Conservation (phyloP, 2,888 invertebrate genomes). For the Merodon equestris region DNA sequence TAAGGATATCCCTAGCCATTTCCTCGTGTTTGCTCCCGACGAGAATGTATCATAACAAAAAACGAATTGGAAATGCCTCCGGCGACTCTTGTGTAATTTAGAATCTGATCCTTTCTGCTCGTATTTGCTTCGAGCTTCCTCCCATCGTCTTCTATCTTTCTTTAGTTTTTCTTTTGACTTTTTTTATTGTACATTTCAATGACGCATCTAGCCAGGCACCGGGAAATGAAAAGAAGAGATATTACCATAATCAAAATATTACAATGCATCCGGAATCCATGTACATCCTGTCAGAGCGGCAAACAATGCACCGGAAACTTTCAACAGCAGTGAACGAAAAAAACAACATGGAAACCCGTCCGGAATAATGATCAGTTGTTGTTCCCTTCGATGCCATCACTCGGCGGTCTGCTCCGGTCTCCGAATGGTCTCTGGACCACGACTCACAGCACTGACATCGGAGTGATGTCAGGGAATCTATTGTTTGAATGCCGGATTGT, state of each 20-base stretch:
- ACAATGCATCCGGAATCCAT: slow-evolving; percentile 57
- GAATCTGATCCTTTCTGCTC: slow-evolving; percentile 37
- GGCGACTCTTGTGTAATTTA: slow-evolving; percentile 34
- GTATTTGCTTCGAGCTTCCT: slow-evolving; percentile 1
- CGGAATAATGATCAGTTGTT: slow-evolving; percentile 58
- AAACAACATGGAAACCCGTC: slow-evolving; percentile 34
- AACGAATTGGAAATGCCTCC: slow-evolving; percentile 31
- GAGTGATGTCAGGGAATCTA: slow-evolving; percentile 24
- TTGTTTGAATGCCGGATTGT: too few relatives aligned
- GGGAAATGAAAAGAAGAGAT: slow-evolving; percentile 7
- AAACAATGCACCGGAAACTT: slow-evolving; percentile 58
- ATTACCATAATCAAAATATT: slow-evolving; percentile 62
- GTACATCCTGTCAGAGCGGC: slow-evolving; percentile 43
- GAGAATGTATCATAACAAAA: background rate
- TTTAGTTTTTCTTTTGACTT: slow-evolving; percentile 36
- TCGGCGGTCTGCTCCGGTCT: slow-evolving; percentile 4
- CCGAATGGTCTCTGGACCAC: slow-evolving; percentile 1
- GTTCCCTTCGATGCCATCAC: background rate
- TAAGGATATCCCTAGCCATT: too few relatives aligned
- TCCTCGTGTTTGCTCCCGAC: too few relatives aligned
- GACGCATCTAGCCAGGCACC: slow-evolving; percentile 7
- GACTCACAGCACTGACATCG: slow-evolving; percentile 8
- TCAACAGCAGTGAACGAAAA: background rate
- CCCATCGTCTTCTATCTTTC: slow-evolving; percentile 16
- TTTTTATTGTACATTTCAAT: too few relatives aligned